A percentile compares a stretch with the other conserved stretches of the same genome.
Conservation (phyloP, 2,888 invertebrate genomes). For the Augochlorella aurata region DNA sequence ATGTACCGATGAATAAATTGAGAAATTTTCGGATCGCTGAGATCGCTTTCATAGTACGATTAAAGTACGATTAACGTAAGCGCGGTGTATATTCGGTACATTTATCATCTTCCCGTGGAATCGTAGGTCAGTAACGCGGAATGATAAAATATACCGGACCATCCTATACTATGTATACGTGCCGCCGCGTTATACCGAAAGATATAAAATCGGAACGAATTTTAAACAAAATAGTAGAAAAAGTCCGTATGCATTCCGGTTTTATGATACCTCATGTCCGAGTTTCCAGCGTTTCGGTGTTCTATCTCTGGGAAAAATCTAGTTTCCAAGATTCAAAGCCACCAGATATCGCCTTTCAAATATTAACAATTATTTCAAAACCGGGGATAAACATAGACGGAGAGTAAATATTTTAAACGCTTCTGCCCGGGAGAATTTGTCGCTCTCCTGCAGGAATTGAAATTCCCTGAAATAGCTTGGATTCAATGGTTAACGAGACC, state of each 20-base stretch:
- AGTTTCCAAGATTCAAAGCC: neutral
- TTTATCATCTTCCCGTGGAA: neutral
- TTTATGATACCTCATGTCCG: neutral
- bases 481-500: neutral
- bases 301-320: neutral
- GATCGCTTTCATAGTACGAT: too few species aligned
- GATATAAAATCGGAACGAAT: slow-evolving; percentile 8
- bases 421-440: neutral
- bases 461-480: neutral
- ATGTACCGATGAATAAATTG: too few species aligned
- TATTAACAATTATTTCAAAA: neutral
- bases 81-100: too few species aligned
- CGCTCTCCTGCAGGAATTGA: neutral
- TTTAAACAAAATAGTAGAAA: slow-evolving; percentile 9
- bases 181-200: neutral
- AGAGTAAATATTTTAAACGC: neutral
- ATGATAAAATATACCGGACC: neutral
- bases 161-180: neutral
- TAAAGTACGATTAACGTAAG: too few species aligned
- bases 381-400: neutral
- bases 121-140: neutral
- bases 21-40: too few species aligned
- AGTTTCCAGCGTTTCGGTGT: slow-evolving; percentile 1
- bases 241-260: neutral
- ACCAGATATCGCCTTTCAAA: neutral